Evolutionary conservation across 2,113 vertebrate genomes (phyloP), one percentile per base, ranked within the genome.

Genomic region (Bettongia penicillata): DNA sequence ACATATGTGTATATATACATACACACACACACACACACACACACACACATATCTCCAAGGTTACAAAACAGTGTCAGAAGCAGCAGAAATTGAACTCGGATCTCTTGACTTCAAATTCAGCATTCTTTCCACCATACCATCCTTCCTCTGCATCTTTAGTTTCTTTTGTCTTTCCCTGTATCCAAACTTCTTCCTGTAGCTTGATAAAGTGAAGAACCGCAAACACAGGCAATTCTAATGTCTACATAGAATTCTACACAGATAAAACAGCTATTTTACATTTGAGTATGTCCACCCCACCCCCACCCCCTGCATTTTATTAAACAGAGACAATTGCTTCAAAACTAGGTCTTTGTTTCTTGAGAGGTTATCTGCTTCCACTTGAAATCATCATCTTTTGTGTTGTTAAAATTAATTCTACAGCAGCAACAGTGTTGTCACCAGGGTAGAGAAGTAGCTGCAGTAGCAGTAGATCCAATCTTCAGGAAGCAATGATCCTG

Each of bases 251-350:
- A 10, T 52, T 95, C 89, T 50, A 89, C 53, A 96, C 53, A 96
- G 91, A 43, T 91, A 93, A 93, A 94, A 57, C 31, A 91, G 19
- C 52, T 93, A 11, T 93, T 96, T 96, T 93, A 92, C 68, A 91
- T 94, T 94, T 96, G 89, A 90, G n/a, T 68, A 77, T 93, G 93
- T 94, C 55, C 68, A 84, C 68, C 68, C 16, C n/a, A 0, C 68
- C n/a, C 19, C 68, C 3, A 43, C 90, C 95, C 68, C n/a, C 19
- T 93, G 94, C 68, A 93, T 96, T 97, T 96, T 95, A 91, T 93
- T 95, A 52, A 84, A 92, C 28, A 90, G 89, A 92, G 96, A 96
- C 90, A 92, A 90, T 94, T 93, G 50, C 93, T 97, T 92, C 93
- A 90, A 93, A 96, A 94, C 31, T 93, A 50, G 9, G 25, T 53